These are phyloP conservation scores for Lutraria rhynchaena DNA, from an alignment of 1,140 invertebrate species.

Conservation along the genomic window DNA sequence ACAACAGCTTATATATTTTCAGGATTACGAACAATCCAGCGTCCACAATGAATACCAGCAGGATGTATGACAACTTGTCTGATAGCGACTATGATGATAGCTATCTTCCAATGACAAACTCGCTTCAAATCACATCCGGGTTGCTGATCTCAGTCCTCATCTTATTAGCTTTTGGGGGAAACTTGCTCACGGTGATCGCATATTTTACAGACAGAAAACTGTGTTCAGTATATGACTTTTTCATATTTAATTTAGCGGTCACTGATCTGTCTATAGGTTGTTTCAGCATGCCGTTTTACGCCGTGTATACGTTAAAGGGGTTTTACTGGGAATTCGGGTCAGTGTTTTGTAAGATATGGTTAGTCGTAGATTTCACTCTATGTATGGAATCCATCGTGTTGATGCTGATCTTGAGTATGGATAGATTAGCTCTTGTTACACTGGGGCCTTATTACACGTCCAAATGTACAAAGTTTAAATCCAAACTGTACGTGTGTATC, in stretches of 20 bases:
- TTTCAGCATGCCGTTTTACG: slow-evolving; percentile 71
- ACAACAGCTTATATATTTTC: too few relatives aligned
- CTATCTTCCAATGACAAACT: slow-evolving; percentile 4
- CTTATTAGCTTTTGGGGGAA: slow-evolving; percentile 66
- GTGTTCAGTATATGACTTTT: slow-evolving; percentile 73
- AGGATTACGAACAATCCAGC: too few relatives aligned
- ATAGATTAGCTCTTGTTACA: slow-evolving; percentile 65
- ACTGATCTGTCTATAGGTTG: slow-evolving; percentile 72
- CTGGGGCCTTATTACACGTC: slow-evolving; percentile 60
- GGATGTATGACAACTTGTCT: too few relatives aligned
- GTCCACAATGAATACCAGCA: too few relatives aligned
- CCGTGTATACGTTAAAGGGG: slow-evolving; percentile 58
- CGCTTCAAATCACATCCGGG: slow-evolving; percentile 13
- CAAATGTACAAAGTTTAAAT: slow-evolving; percentile 55
- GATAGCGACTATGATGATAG: slow-evolving; percentile 3
- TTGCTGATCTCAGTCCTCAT: slow-evolving; percentile 57
- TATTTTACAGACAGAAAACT: slow-evolving; percentile 71
- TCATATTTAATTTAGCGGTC: slow-evolving; percentile 74
- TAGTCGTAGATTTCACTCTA: slow-evolving; percentile 68
- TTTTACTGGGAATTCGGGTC: slow-evolving; percentile 68
- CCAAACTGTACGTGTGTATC: slow-evolving; percentile 51
- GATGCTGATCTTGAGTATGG: slow-evolving; percentile 68
- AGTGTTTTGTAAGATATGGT: slow-evolving; percentile 69
- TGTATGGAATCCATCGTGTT: slow-evolving; percentile 67
- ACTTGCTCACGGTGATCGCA: slow-evolving; percentile 70